Conservation (phyloP, 2,797 vertebrate genomes). For the Helicolenus hilgendorfi region DNA sequence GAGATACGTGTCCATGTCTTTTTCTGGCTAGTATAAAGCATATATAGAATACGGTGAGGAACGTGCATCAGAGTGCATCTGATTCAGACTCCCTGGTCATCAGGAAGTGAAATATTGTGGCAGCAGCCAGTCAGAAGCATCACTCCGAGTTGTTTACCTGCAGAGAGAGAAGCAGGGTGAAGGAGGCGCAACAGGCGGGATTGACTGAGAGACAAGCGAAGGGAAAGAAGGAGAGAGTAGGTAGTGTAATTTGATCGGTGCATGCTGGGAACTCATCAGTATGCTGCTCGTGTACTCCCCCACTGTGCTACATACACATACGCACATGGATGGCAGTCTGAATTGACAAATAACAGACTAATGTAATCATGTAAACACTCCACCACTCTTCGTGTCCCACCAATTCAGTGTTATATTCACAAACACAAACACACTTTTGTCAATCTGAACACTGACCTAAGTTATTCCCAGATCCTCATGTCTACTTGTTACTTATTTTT, state of each 20-base stretch:
- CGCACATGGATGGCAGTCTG: slow-evolving; percentile 10
- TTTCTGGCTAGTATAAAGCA: not conserved
- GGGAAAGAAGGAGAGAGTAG: slow-evolving; percentile 25
- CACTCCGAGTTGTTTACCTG: slow-evolving; percentile 55
- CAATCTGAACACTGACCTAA: not conserved
- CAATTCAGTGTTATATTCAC: slow-evolving; percentile 7
- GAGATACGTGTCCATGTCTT: not conserved
- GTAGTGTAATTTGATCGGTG: slow-evolving; percentile 59
- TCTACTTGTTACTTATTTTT: not conserved
- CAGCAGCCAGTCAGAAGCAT: slow-evolving; percentile 13
- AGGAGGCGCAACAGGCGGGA: slow-evolving; percentile 24
- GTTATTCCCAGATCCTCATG: not conserved
- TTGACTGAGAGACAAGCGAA: slow-evolving; percentile 30
- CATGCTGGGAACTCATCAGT: slow-evolving; percentile 68
- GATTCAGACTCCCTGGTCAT: slow-evolving; percentile 26
- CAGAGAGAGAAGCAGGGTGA: slow-evolving; percentile 11
- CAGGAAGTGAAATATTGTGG: slow-evolving; percentile 30
- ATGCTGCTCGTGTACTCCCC: slow-evolving; percentile 33
- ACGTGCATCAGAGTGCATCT: not conserved
- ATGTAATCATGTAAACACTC: slow-evolving; percentile 58
- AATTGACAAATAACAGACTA: slow-evolving; percentile 54
- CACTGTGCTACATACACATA: not conserved
- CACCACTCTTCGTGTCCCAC: slow-evolving; percentile 38
- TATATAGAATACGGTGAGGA: not conserved
- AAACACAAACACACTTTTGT: not conserved